Evolutionary conservation across 2,888 invertebrate genomes (phyloP), one percentile per base, ranked within the genome.

Genomic region (Xanthia icteritia): DNA sequence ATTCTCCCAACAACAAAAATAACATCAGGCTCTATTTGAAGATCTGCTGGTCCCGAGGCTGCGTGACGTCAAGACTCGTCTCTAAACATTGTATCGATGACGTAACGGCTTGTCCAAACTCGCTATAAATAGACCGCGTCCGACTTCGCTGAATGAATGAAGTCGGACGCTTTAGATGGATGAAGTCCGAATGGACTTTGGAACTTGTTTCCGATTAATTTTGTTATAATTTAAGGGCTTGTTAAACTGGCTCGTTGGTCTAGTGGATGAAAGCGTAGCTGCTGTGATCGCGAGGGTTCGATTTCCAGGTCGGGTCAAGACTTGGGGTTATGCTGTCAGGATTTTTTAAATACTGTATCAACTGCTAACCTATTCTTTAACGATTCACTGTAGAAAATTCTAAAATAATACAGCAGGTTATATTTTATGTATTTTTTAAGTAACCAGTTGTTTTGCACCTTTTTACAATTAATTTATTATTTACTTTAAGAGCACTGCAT

Each of bases 31-130:
- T 48, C 45, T 79, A 79, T 69, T 69, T 31, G 31, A 73, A 27
- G 56, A 73, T 1, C 31, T 23, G 63, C n/a, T 31, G 68, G 27
- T 72, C n/a, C 31, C 51, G 56, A 42, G 51, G 65, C 54, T 23
- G 23, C 51, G 63, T 65, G 65, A 73, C 70, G 70, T 85, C 73
- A 75, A 61, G 17, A 51, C 63, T 77, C 11, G 73, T 61, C 51
- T 70, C 69, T 79, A 77, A 86, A 84, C 69, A 84, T 63, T 70
- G 66, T 61, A 81, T 84, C 60, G 56, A 71, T 73, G 83, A 82
- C 61, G 70, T 64, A 79, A 77, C 67, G 6, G 31, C 27, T 36
- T 42, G 36, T 65, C 63, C n/a, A 54, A 13, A 45, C 36, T 73
- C 51, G 68, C 74, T 82, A 75, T 84, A 84, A 82, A 86, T 86